phyloP scores from a whole-genome alignment of 2,888 invertebrate genomes.

The Lasioglossum pauxillum region DNA sequence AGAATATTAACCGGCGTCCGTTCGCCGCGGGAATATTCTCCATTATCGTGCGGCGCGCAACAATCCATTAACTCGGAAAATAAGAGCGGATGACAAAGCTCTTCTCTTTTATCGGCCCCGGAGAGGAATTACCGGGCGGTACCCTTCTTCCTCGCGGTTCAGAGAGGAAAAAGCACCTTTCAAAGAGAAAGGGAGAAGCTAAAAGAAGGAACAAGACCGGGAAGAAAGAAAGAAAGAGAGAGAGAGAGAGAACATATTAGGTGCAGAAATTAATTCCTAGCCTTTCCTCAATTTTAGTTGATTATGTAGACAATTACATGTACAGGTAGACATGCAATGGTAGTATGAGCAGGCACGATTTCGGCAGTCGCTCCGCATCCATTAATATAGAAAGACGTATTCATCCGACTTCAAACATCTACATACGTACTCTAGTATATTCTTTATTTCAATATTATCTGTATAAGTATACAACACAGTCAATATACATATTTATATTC shows the following conservation, averaged over 20 bases:
- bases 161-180: not conserved
- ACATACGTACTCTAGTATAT: no score
- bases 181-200: not conserved
- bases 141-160: conserved; percentile 17
- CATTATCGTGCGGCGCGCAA: conserved; percentile 45
- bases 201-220: not conserved
- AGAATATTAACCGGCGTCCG: conserved; percentile 33
- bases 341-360: no score
- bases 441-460: no score
- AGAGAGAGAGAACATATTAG: not conserved
- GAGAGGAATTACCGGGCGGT: conserved; percentile 48
- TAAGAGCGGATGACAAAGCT: conserved; percentile 60
- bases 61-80: conserved; percentile 61
- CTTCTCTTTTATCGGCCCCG: conserved; percentile 52
- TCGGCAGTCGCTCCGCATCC: no score
- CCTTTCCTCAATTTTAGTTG: not conserved
- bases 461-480: no score
- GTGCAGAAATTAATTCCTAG: not conserved
- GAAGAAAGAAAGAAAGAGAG: not conserved
- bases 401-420: no score
- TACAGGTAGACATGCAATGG: no score
- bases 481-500: no score
- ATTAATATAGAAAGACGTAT: no score
- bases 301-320: no score
- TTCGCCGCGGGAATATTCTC: conserved; percentile 35